Conservation (phyloP, 2,797 vertebrate genomes). For the Spondyliosoma cantharus region DNA sequence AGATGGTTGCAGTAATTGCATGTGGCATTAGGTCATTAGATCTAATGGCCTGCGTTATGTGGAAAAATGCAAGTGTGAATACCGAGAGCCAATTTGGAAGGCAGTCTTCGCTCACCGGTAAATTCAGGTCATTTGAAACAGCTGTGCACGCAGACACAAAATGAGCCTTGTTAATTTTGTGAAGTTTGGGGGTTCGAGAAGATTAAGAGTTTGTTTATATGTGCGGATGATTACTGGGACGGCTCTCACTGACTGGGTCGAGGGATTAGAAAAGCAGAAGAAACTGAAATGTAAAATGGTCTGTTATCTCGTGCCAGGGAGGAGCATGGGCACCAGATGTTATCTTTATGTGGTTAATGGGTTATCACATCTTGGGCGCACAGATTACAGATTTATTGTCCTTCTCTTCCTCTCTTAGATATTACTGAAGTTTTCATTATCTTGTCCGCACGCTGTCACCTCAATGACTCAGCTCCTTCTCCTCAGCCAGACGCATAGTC, state of each 20-base stretch:
- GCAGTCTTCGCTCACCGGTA: conserved; percentile 13
- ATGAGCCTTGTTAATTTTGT: conserved; percentile 61
- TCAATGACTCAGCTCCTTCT: conserved; percentile 70
- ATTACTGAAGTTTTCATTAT: conserved; percentile 74
- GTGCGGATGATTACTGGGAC: conserved; percentile 55
- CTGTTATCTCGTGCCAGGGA: conserved; percentile 66
- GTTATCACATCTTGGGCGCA: conserved; percentile 73
- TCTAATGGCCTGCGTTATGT: conserved; percentile 33
- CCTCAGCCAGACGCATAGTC: conserved; percentile 47
- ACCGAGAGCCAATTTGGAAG: conserved; percentile 39
- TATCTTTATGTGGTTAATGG: conserved; percentile 78
- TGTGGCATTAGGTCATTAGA: conserved; percentile 30
- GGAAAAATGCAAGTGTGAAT: conserved; percentile 28
- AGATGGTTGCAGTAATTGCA: conserved; percentile 30
- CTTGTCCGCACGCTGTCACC: conserved; percentile 73
- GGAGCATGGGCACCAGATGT: conserved; percentile 74
- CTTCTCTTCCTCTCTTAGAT: conserved; percentile 60
- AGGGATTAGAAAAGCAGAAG: conserved; percentile 71
- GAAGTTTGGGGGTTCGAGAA: conserved; percentile 61
- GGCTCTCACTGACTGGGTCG: conserved; percentile 48
- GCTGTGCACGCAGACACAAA: conserved; percentile 55
- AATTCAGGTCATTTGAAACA: conserved; percentile 63
- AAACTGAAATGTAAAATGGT: conserved; percentile 76
- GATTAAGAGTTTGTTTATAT: conserved; percentile 73
- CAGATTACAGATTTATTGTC: conserved; percentile 75